Evolutionary conservation across 2,113 vertebrate species (phyloP).

Genomic region (Otis tarda): DNA sequence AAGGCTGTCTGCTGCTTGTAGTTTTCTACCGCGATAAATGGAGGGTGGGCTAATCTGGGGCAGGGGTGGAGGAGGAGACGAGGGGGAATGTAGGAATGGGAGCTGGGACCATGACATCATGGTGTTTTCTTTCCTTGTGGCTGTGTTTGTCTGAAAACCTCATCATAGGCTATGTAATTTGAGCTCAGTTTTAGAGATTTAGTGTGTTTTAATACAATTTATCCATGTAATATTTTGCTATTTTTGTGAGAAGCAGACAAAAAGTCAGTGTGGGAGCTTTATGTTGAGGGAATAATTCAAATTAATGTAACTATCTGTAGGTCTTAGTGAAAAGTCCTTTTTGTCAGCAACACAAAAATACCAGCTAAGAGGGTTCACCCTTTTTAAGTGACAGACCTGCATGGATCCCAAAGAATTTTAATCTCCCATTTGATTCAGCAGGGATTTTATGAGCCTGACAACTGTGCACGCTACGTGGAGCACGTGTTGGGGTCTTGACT

Average conservation of each 20-base stretch:
- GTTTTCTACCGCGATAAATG: neutral
- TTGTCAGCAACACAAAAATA: neutral
- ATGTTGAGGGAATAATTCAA: neutral
- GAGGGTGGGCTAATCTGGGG: neutral
- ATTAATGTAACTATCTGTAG: neutral
- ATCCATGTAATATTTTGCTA: neutral
- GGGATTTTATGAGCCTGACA: neutral
- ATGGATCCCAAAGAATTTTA: constrained; percentile 2
- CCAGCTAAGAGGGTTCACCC: neutral
- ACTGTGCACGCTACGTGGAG: neutral
- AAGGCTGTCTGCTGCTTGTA: neutral
- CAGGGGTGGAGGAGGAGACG: neutral
- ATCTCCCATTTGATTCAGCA: neutral
- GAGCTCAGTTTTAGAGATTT: constrained; percentile 34
- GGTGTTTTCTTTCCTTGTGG: constrained; percentile 13
- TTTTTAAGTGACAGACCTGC: neutral
- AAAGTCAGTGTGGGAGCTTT: neutral
- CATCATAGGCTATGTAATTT: neutral
- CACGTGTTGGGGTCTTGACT: accelerated
- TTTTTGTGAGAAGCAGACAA: neutral
- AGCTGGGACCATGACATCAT: neutral
- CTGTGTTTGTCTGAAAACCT: constrained; percentile 55
- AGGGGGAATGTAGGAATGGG: neutral
- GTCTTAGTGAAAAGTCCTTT: neutral
- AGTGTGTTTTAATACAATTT: constrained; percentile 16